Base-by-base conservation (phyloP, 2,797 vertebrate species). In the Coluber constrictor region DNA sequence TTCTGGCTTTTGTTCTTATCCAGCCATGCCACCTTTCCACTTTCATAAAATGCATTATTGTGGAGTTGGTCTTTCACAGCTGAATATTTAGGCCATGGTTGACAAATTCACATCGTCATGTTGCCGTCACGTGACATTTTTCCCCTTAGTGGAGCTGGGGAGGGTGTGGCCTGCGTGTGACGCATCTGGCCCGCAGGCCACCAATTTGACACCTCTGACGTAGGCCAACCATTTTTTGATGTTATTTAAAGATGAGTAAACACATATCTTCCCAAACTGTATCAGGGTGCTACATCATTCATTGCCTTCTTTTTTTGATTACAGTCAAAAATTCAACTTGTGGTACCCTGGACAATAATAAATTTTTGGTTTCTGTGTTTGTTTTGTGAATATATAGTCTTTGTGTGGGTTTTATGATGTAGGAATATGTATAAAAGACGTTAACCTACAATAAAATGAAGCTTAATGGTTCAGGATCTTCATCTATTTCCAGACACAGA, bases 171-270 rank as follows among this genome's bases (percentile, higher is more conserved):
- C 11, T 55, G 54, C 12, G 0, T 55, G 11, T 55, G 54, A 55
- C 2, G 9, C 8, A 54, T 54, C 51, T 10, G 9, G 9, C 0
- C 51, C 9, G 0, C 1, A 0, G 51, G 51, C 10, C 12, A 55
- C 51, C 51, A 54, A 54, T 54, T 54, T 54, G 51, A 54, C 51
- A 54, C 51, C 9, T 9, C 51, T 54, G 54, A 54, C 0, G n/a
- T 91, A 86, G 37, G 47, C 5, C 7, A 20, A 18, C 23, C 15
- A 0, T 51, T 32, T 79, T 90, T 37, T 2, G 12, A 56, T 37
- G 13, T 90, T 56, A 37, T 25, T 79, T 13, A 29, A 47, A 15
- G 13, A 87, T 54, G 23, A 87, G 27, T 32, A 87, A 16, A 10
- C 47, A 47, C 12, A 59, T 1, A 83, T 66, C 16, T 59, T 55